Evolutionary conservation across 2,113 vertebrate genomes (phyloP), one percentile per base, ranked within the genome.

Genomic region (Poeciliopsis prolifica): DNA sequence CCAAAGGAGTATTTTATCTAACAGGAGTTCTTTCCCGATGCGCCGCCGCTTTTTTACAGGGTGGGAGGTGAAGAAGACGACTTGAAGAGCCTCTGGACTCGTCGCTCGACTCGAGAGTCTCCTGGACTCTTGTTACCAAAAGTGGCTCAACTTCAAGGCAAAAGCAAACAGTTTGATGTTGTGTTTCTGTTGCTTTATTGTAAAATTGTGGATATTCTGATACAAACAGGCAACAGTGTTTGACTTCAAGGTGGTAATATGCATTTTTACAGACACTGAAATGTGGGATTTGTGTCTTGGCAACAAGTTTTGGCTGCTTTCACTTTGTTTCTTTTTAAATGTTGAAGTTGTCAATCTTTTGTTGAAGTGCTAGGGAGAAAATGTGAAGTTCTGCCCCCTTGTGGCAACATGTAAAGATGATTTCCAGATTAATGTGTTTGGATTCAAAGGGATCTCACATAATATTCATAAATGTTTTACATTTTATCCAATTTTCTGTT

Each of bases 1-100:
- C 95, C 96, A 88, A 99, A 96, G 90, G 97, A 99, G 85, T 98
- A 97, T 80, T 98, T 97, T 90, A 98, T 99, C 91, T 99, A 74
- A 76, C 90, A 94, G 80, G 48, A 80, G 67, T 24, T 33, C 70
- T 0, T 60, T 24, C 22, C 33, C 6, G 14, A 44, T 24, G n/a
- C 72, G 29, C 42, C 51, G 62, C 12, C n/a, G 67, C 8, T 40
- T 22, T 81, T 64, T 67, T 22, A n/a, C 17, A 76, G 68, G 19
- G 71, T 60, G 13, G 70, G 72, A 72, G 44, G n/a, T 65, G 64
- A 40, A 44, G 80, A 80, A 51, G 0, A 42, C 3, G 22, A 65
- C 74, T 78, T 48, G 69, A 72, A 62, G 51, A 40, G 26, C 76
- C 62, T 86, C 86, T 79, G 85, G 86, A 86, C 72, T 74, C 85